These are phyloP conservation scores for Alligator mississippiensis DNA, from an alignment of 2,113 vertebrate species.

Conservation along the genomic window DNA sequence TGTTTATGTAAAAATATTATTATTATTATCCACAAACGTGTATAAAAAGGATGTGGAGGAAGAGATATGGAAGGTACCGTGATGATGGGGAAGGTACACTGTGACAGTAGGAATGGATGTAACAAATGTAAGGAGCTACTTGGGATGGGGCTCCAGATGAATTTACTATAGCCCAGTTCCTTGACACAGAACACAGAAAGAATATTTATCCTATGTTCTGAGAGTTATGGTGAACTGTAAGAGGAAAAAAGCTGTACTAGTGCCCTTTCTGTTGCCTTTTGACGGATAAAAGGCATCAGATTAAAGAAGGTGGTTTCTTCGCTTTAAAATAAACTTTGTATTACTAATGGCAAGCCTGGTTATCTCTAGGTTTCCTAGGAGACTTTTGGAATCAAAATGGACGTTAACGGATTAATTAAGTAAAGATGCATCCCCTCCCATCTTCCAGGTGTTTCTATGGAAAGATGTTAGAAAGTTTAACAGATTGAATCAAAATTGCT, in stretches of 20 bases:
- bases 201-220: background rate
- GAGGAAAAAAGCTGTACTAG: background rate
- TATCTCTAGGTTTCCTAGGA: background rate
- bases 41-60: background rate
- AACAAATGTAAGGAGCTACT: background rate
- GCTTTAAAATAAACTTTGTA: background rate
- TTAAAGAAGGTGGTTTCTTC: background rate
- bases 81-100: background rate
- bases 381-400: background rate
- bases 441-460: background rate
- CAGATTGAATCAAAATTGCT: background rate
- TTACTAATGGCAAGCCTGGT: background rate
- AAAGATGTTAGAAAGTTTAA: background rate
- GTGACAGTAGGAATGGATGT: background rate
- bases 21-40: background rate
- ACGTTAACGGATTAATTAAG: background rate
- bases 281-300: background rate
- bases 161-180: background rate
- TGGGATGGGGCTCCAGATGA: background rate
- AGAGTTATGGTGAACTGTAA: background rate
- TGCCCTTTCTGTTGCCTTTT: background rate
- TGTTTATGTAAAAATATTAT: background rate
- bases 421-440: background rate
- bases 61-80: background rate
- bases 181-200: background rate